Evolutionary conservation across 2,113 vertebrate species (phyloP), one percentile per base, ranked within the genome.

Genomic region (Recurvirostra avosetta): DNA sequence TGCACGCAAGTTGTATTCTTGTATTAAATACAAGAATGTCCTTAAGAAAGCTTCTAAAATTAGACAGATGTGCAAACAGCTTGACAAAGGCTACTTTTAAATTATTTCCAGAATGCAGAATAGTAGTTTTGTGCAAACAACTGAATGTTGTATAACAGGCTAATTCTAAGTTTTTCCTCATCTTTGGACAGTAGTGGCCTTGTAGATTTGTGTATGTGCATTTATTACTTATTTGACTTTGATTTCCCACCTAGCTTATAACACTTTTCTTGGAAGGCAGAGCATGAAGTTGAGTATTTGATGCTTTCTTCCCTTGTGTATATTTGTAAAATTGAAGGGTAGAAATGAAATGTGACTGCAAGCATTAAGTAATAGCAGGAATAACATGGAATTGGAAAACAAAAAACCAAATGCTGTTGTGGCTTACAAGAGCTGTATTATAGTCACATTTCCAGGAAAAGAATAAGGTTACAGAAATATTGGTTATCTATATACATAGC

Each of bases 71-170:
- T 92, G 76, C 86, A 76, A 94, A 92, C 88, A 95, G 62, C 80
- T 88, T 78, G 55, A 93, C 92, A 92, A 92, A 94, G 72, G 86
- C 94, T 92, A 92, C 92, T 92, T 88, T 71, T 62, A 89, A 89
- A 89, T 95, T 21, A 49, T 79, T 94, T 86, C 82, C 92, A 97
- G 92, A 73, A n/a, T 83, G 78, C 88, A 83, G 67, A 70, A 32
- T 34, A 68, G 78, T 10, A 17, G 30, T 86, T 96, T 45, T 86
- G 78, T 90, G 45, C 78, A 45, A 76, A 53, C 34, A 79, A 7
- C 85, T 76, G 62, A 13, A 11, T n/a, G 45, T 62, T 83, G 36
- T 73, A 0, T 15, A 73, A 70, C 62, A 41, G 38, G n/a, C 66
- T 79, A 30, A 52, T 4, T 21, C 29, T 22, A 41, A 58, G 26